Evolutionary conservation across 2,888 invertebrate genomes (phyloP), one percentile per base, ranked within the genome.

Genomic region (Seladonia tumulorum): DNA sequence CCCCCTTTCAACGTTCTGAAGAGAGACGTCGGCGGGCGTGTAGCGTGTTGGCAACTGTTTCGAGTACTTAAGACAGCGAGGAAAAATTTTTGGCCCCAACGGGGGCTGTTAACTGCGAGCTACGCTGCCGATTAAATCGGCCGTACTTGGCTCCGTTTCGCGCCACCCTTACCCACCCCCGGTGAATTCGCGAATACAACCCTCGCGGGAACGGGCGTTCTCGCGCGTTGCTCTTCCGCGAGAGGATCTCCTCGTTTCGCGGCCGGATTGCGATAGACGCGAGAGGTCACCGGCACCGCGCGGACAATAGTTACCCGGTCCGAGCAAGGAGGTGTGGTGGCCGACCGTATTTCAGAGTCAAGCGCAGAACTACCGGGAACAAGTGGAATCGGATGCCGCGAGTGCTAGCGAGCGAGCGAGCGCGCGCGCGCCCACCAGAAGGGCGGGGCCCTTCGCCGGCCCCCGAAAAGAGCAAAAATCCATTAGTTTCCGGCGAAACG

Each of bases 261-360:
- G 49, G 4, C 4, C 35, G 5, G 35, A 35, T 35, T 8, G 8
- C 42, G 70, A 71, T 29, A 14, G 72, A 63, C 29, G 47, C 25
- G 79, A 35, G 79, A 35, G 16, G 42, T n/a, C 39, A 8, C 25
- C 35, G n/a, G 63, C 18, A 22, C 14, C 39, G 49, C 16, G 12
- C 42, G 91, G 93, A 93, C 94, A 94, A 93, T 92, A 92, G 92
- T 93, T 93, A 87, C 83, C 77, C 92, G 68, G 90, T 88, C 5
- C 1, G 12, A n/a, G 49, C 89, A 90, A 92, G 93, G 91, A 93
- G 94, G 94, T 94, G 94, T 94, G 94, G 94, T 90, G 91, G 90
- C 79, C 88, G 86, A 87, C 90, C 93, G 93, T 94, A 94, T 94
- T 94, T 94, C 93, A 94, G 89, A 94, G 94, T 94, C 94, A 94